Evolutionary conservation across 2,113 vertebrate species (phyloP).

Genomic region (Pygathrix nemaeus): DNA sequence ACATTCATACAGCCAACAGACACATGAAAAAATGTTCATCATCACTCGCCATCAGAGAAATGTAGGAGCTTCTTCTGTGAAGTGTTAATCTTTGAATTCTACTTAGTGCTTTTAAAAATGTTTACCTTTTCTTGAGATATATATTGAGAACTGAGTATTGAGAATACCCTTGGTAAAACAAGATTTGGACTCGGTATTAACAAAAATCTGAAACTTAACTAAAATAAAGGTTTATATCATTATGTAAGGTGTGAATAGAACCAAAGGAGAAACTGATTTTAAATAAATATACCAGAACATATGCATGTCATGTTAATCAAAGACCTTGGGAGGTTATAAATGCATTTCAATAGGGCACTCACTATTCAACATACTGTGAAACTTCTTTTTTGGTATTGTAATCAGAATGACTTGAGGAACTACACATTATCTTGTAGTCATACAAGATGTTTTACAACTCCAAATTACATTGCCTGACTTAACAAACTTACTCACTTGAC

Average conservation of each 20-base stretch:
- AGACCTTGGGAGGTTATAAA: not conserved
- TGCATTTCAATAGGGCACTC: not conserved
- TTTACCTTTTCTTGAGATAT: not conserved
- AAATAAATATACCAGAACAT: not conserved
- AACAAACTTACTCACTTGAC: not conserved
- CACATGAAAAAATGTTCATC: no score
- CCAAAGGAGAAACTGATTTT: not conserved
- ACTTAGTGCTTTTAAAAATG: not conserved
- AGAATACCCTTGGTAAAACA: not conserved
- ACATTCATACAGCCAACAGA: no score
- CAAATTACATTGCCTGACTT: not conserved
- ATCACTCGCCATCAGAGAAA: no score
- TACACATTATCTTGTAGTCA: not conserved
- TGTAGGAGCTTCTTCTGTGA: not conserved
- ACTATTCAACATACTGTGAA: not conserved
- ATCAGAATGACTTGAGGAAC: constrained; percentile 15
- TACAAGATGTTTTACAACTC: not conserved
- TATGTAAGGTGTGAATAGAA: not conserved
- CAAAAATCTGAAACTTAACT: constrained; percentile 26
- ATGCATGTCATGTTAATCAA: not conserved
- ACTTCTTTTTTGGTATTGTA: not conserved
- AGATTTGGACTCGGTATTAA: constrained; percentile 25
- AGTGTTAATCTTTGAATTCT: not conserved
- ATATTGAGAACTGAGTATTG: no score
- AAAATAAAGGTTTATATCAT: constrained; percentile 14